These are phyloP conservation scores for Trachelus stipa DNA, from an alignment of 2,888 invertebrate species.

Conservation along the genomic window DNA sequence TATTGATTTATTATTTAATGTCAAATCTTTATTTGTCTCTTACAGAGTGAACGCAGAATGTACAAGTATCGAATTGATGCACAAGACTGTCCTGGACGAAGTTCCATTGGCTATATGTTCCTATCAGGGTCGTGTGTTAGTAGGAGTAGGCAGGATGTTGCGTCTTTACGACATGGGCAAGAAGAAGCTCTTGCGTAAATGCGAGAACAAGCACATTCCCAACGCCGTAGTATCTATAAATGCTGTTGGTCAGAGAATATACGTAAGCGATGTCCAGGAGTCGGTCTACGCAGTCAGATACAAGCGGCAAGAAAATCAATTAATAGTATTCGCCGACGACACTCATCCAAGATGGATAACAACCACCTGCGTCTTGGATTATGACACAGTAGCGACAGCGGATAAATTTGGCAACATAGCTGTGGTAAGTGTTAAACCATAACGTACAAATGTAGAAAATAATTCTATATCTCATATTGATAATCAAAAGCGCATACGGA, in stretches of 20 bases:
- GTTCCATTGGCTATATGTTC: constrained; percentile 89
- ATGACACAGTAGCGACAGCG: constrained; percentile 94
- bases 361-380: constrained; percentile 91
- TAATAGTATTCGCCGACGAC: constrained; percentile 98
- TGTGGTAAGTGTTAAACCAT: constrained; percentile 72
- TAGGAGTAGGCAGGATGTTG: constrained; percentile 92
- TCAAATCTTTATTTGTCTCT: constrained; percentile 55
- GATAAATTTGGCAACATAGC: constrained; percentile 98
- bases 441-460: background rate
- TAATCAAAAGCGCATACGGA: background rate
- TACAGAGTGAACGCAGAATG: constrained; percentile 76
- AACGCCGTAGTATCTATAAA: constrained; percentile 94
- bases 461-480: background rate
- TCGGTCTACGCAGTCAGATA: constrained; percentile 96
- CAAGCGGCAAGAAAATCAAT: constrained; percentile 94
- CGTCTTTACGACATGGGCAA: constrained; percentile 97
- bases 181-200: constrained; percentile 95
- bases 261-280: constrained; percentile 96
- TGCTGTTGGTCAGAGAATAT: constrained; percentile 93
- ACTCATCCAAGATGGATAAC: constrained; percentile 98
- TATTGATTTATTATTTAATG: constrained; percentile 25
- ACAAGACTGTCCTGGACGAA: constrained; percentile 94
- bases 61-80: constrained; percentile 88
- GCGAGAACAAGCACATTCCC: constrained; percentile 98
- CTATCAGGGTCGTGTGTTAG: constrained; percentile 91